phyloP scores from a whole-genome alignment of 1,140 invertebrate species.

The Halesus radiatus region DNA sequence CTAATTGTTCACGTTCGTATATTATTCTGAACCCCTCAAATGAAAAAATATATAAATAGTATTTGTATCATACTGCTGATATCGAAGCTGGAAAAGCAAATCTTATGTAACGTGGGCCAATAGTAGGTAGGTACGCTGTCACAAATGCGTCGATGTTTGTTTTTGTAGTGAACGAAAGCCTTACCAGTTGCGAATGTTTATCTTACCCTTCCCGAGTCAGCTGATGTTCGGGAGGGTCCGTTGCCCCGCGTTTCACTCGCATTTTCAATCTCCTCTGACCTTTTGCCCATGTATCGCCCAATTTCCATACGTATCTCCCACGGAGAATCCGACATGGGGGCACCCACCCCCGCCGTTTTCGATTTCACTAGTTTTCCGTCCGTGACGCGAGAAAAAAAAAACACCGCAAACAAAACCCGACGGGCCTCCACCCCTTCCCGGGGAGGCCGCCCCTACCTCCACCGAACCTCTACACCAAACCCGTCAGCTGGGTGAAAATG shows the following conservation, averaged over 20 bases:
- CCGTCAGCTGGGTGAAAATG: constrained; percentile 72
- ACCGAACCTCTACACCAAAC: constrained; percentile 54
- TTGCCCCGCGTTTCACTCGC: constrained; percentile 6
- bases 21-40: too few relatives aligned
- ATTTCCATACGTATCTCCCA: constrained; percentile 3
- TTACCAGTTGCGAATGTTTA: background rate
- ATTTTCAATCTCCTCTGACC: constrained; percentile 4
- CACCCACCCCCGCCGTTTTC: background rate
- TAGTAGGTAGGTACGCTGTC: background rate
- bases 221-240: background rate
- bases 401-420: constrained; percentile 20
- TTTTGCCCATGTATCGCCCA: constrained; percentile 7
- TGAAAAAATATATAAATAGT: too few relatives aligned
- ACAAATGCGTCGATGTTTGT: background rate
- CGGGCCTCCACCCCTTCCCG: constrained; percentile 14
- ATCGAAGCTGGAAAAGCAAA: too few relatives aligned
- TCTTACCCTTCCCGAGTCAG: background rate
- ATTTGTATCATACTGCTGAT: too few relatives aligned
- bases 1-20: too few relatives aligned
- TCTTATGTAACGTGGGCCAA: background rate
- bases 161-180: too few relatives aligned
- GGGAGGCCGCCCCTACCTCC: constrained; percentile 14
- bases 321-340: background rate
- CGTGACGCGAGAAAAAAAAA: constrained; percentile 22
- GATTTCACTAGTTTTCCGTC: constrained; percentile 38